Base-by-base conservation (phyloP, 1,140 invertebrate genomes). In the Drosophila malerkotliana region DNA sequence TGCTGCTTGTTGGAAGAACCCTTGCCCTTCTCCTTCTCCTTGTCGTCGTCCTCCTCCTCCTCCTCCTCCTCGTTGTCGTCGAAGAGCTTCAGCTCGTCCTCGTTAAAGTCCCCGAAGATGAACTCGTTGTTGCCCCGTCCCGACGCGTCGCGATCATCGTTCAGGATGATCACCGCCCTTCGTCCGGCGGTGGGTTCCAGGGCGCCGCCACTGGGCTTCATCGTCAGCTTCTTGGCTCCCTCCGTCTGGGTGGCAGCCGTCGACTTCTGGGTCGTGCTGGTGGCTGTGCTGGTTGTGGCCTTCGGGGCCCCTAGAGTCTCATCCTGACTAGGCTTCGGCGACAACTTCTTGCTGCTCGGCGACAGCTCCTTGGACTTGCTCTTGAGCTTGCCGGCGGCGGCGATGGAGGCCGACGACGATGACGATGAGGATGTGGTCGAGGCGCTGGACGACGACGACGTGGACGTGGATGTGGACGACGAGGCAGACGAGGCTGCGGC, bases 151-250 rank as follows among this genome's bases (percentile, higher is more conserved):
- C 91, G 78, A 39, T 92, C 92, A 72, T 94, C 94, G 58, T 94
- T 94, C 60, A 95, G 75, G 53, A 95, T 92, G 51, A 95, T 94
- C 0, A 95, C 94, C 0, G 94, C 93, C 0, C 94, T 94, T 44
- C 94, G 91, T 26, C 54, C 51, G 24, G 32, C 71, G 32, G 30
- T 39, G 44, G 30, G 9, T 18, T 58, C 34, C 21, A 49, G n/a
- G 28, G 56, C 47, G 53, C 41, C 26, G 1, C 49, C 55, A 18
- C 14, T 44, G 4, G 44, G 8, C 9, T 10, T 10, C 18, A 21
- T 24, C 15, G 54, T 57, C 24, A 58, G 37, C 47, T 77, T 78
- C 21, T 87, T 87, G 10, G 62, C 58, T 37, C 63, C 59, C 63
- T 82, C 76, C 9, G 82, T 79, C 37, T 90, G 82, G 7, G 85